Evolutionary conservation across 1,140 invertebrate genomes (phyloP).

Genomic region (Temnothorax nylanderi): DNA sequence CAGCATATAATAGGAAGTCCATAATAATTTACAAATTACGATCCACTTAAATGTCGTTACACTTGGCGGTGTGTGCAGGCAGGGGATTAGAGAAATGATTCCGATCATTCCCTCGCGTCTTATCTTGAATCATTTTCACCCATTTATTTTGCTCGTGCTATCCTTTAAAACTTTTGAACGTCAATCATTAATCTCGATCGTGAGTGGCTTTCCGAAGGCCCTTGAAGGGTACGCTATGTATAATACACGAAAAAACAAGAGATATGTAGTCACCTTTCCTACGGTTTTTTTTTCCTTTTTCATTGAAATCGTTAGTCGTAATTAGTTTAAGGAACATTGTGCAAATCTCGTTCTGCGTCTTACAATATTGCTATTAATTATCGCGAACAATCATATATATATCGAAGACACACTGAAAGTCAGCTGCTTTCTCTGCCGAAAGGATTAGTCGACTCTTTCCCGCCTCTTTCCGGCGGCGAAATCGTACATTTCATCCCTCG

Average conservation of each 20-base stretch:
- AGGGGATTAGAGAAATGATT: constrained; percentile 72
- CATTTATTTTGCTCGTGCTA: constrained; percentile 18
- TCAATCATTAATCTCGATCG: constrained; percentile 53
- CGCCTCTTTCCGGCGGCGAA: not conserved
- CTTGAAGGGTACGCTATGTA: constrained; percentile 65
- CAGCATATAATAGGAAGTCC: constrained; percentile 83
- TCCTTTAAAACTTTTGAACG: constrained; percentile 60
- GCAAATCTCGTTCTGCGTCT: constrained; percentile 56
- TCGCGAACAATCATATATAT: constrained; percentile 57
- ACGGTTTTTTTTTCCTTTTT: constrained; percentile 32
- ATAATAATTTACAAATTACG: constrained; percentile 83
- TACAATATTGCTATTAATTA: constrained; percentile 67
- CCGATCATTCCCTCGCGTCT: constrained; percentile 64
- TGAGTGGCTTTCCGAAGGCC: constrained; percentile 56
- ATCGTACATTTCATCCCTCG: not conserved
- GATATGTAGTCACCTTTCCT: constrained; percentile 78
- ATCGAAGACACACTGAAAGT: not conserved
- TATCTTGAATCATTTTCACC: constrained; percentile 42
- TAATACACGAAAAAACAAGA: constrained; percentile 76
- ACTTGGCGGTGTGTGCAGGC: constrained; percentile 75
- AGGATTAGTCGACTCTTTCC: not conserved
- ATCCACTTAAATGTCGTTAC: constrained; percentile 77
- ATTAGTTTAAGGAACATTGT: constrained; percentile 43
- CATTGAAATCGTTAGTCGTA: constrained; percentile 58
- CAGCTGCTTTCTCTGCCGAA: constrained; percentile 9